Base-by-base conservation (phyloP, 2,797 vertebrate species). In the Eupleurogrammus muticus region DNA sequence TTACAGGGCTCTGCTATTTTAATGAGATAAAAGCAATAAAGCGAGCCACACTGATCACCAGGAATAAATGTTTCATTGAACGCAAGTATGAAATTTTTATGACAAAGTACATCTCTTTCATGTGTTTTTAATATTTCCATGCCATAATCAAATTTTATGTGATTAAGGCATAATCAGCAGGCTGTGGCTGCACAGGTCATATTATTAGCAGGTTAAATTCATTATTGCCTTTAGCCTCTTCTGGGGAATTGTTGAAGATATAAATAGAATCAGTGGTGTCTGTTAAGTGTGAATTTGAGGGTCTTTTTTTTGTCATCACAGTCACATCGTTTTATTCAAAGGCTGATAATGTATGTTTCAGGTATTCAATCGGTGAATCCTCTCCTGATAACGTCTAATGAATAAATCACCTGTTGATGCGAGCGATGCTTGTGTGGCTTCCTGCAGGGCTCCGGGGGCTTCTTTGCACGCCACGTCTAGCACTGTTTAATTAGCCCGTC, bases 401-500 rank as follows among this genome's bases (percentile, higher is more conserved):
- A 40, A 13, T 44, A 66, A 49, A 66, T 64, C 69, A 70, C 72
- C 47, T 53, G 68, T 65, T 70, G 80, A 47, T 44, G 63, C n/a
- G 3, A 42, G 35, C 79, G 73, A 75, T 56, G 58, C 69, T 82
- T 49, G 60, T 21, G 35, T n/a, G 44, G 60, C 53, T 69, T 56
- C 34, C 9, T 38, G 4, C 24, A 54, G 53, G 34, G 63, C 53
- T 40, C 28, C 59, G 20, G 55, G n/a, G 28, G 28, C 28, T 28
- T 6, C 28, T 84, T 82, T 68, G 73, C 74, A 57, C 73, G 71
- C 87, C 78, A 34, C 58, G 17, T 57, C 53, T 16, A 70, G 63
- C 77, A 9, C 54, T 28, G 59, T 72, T 89, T 86, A 90, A 90
- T 90, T 79, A 80, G 75, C 77, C 71, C 76, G 32, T 20, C 54